These are phyloP conservation scores for Xanthorhoe spadicearia DNA, from an alignment of 2,888 invertebrate genomes.

Conservation along the genomic window DNA sequence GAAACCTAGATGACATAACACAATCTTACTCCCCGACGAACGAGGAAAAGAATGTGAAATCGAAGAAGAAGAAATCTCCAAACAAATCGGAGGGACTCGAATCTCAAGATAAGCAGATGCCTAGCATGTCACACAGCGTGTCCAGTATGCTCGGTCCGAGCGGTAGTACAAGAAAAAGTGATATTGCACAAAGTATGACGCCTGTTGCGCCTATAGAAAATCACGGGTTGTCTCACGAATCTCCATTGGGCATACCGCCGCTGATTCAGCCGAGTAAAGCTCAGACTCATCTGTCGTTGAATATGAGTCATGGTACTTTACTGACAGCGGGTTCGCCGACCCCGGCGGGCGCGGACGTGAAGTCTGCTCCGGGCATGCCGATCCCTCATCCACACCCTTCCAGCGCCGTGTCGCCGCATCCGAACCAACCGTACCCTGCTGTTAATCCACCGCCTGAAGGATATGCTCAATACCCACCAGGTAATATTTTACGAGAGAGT, in stretches of 20 bases:
- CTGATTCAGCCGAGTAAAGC: constrained; percentile 41
- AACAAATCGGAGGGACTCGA: constrained; percentile 63
- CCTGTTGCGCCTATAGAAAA: constrained; percentile 55
- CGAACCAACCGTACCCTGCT: constrained; percentile 58
- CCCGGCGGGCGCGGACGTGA: constrained; percentile 49
- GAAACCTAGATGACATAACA: constrained; percentile 79
- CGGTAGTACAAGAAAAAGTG: constrained; percentile 49
- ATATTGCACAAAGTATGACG: constrained; percentile 47
- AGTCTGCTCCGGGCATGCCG: constrained; percentile 43
- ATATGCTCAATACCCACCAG: constrained; percentile 74
- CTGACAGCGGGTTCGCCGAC: constrained; percentile 57
- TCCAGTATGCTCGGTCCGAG: constrained; percentile 70
- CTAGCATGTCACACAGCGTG: constrained; percentile 75
- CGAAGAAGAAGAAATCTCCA: constrained; percentile 77
- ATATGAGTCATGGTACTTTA: constrained; percentile 59
- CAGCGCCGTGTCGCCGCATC: constrained; percentile 50
- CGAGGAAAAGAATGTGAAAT: constrained; percentile 68
- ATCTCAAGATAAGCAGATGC: constrained; percentile 56
- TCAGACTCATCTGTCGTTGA: constrained; percentile 51
- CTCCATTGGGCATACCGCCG: constrained; percentile 29
- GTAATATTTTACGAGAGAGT: too few species aligned
- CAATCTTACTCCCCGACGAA: constrained; percentile 77
- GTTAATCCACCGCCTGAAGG: constrained; percentile 66
- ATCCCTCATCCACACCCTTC: constrained; percentile 39
- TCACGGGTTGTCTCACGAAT: constrained; percentile 50